phyloP scores from a whole-genome alignment of 2,888 invertebrate genomes.

The Orthosia cruda region DNA sequence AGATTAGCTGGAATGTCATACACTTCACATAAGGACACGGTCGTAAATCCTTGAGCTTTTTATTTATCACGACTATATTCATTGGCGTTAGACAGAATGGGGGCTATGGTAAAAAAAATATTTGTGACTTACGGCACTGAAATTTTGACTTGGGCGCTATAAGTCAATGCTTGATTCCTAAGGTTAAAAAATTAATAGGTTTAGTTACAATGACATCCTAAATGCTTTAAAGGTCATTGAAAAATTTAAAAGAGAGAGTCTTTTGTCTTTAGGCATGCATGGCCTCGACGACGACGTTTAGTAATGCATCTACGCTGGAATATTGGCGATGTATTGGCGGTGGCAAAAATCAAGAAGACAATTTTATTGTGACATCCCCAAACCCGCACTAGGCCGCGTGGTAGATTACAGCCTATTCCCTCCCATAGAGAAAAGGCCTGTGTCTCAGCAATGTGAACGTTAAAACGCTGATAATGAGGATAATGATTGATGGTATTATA shows the following conservation, averaged over 20 bases:
- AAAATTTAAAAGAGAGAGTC: background rate
- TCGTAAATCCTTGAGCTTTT: conserved; percentile 52
- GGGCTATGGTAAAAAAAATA: background rate
- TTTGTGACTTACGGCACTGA: background rate
- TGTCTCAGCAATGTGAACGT: no score
- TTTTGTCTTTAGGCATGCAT: background rate
- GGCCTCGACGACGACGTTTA: no score
- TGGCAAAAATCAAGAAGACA: no score
- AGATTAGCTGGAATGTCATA: conserved; percentile 51
- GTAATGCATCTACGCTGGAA: no score
- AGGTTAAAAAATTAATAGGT: background rate
- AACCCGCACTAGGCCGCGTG: no score
- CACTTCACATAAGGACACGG: conserved; percentile 29
- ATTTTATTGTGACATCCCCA: no score
- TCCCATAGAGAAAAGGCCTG: no score
- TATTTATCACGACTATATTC: conserved; percentile 8
- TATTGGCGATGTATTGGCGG: no score
- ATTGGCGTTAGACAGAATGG: conserved; percentile 3
- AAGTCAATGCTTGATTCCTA: background rate
- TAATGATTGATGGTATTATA: no score
- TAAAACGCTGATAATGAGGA: no score
- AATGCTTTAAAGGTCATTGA: background rate
- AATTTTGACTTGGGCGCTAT: background rate
- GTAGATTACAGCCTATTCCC: no score
- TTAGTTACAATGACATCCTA: background rate